Evolutionary conservation across 2,888 invertebrate genomes (phyloP), one percentile per base, ranked within the genome.

Genomic region (Oconnorella tubifera): DNA sequence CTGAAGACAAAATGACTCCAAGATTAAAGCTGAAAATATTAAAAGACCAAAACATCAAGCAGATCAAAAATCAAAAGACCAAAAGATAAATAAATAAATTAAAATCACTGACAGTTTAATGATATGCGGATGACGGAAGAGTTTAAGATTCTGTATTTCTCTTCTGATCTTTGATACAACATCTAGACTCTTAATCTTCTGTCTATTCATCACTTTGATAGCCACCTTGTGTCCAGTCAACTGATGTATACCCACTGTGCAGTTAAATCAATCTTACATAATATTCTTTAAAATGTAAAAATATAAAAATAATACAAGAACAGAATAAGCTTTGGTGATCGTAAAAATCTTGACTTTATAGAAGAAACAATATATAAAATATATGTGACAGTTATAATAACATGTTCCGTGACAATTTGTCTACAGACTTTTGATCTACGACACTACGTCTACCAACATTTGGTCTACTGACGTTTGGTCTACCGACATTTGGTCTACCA

Each of bases 81-180:
- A 40, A 14, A 40, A 19, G 40, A 6, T 14, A 19, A 40, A 6
- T 14, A 40, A 6, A 19, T 40, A 14, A 40, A 14, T 40, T 19
- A 40, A 14, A 6, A 40, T 53, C 23, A 49, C 65, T 65, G 25
- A 98, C 85, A 99, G 83, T 84, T 98, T 97, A 70, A 99, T 99
- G 74, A 99, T 99, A 82, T 99, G 99, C 3, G 99, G 99, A 86
- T 99, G 99, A 72, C 98, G 87, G 79, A 99, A 99, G n/a, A 99
- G 86, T 80, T 99, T 98, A 33, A 99, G 87, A 84, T 99, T 99
- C 83, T 99, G 98, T 77, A 99, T 99, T 84, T 99, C 99, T 63
- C 98, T 86, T 65, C 96, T 87, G 75, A 99, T 99, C 84, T 99
- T 99, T 1, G 97, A 96, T 31, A 99, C 99, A 2, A 99, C 99